Percentiles rank a stretch among this genome's conserved stretches.
These are phyloP conservation scores for Rutilus rutilus DNA, from an alignment of 2,113 vertebrate genomes.

Conservation along the genomic window DNA sequence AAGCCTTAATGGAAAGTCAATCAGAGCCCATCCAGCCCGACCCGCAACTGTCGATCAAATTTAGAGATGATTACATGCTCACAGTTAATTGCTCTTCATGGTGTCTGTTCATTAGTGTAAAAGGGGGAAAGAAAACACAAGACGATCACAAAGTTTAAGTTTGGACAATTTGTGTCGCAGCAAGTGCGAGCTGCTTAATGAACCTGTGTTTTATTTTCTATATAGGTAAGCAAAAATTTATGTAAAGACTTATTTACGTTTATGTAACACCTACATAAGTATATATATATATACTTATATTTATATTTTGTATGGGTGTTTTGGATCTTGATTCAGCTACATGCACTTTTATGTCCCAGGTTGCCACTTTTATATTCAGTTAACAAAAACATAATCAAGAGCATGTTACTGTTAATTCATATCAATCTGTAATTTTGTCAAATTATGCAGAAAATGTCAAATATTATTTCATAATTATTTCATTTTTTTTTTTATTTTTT, in stretches of 20 bases:
- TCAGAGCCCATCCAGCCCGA: conserved; percentile 40
- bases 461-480: too few species aligned
- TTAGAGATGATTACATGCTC: conserved; percentile 44
- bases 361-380: too few species aligned
- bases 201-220: background rate
- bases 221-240: background rate
- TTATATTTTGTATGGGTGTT: background rate
- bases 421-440: too few species aligned
- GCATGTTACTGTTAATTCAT: too few species aligned
- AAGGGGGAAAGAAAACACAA: background rate
- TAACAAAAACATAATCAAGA: too few species aligned
- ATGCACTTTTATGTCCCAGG: background rate
- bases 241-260: background rate
- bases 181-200: background rate
- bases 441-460: too few species aligned
- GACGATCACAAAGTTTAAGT: background rate
- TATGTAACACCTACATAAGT: background rate
- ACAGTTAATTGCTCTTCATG: conserved; percentile 44
- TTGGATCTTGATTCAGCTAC: background rate
- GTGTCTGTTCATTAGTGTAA: background rate
- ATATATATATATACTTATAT: too few species aligned
- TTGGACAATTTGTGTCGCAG: background rate
- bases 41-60: conserved; percentile 46
- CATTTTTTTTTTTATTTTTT: too few species aligned
- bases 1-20: conserved; percentile 51